phyloP scores from a whole-genome alignment of 2,797 vertebrate genomes.

The Acanthiza pusilla region DNA sequence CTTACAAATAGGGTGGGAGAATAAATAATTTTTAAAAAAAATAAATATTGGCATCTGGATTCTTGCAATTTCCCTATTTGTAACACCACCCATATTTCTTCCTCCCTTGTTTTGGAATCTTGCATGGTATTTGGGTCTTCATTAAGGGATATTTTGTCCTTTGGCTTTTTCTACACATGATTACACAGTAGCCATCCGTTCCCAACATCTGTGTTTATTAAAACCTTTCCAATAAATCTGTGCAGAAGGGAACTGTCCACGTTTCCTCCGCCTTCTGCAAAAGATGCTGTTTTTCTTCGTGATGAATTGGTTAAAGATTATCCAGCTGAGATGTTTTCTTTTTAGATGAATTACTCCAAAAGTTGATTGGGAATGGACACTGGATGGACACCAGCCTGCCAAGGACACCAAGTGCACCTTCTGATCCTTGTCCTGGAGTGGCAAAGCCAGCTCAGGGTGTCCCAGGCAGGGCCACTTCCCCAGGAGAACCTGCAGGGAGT shows the following conservation, averaged over 20 bases:
- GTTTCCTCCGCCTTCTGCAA: neutral
- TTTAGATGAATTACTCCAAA: neutral
- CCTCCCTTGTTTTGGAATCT: conserved; percentile 27
- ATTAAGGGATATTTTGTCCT: conserved; percentile 46
- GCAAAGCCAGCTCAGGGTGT: neutral
- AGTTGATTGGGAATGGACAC: neutral
- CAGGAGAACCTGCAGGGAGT: neutral
- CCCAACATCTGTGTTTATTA: conserved; percentile 67
- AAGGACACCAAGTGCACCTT: neutral
- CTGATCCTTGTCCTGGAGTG: neutral
- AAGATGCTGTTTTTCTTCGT: neutral
- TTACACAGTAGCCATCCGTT: conserved; percentile 67
- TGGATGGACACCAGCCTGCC: neutral
- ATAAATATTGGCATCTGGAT: neutral
- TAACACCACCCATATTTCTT: neutral
- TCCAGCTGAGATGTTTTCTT: neutral
- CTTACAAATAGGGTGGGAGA: neutral
- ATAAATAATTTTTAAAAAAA: neutral
- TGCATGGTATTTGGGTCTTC: conserved; percentile 4
- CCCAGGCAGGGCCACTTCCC: neutral
- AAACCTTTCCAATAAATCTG: conserved; percentile 56
- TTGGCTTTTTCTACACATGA: conserved; percentile 52
- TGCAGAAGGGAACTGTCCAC: conserved; percentile 41
- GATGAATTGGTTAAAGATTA: neutral
- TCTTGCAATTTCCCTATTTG: neutral